Conservation (phyloP, 1,140 invertebrate genomes). For the Drosophila orena region DNA sequence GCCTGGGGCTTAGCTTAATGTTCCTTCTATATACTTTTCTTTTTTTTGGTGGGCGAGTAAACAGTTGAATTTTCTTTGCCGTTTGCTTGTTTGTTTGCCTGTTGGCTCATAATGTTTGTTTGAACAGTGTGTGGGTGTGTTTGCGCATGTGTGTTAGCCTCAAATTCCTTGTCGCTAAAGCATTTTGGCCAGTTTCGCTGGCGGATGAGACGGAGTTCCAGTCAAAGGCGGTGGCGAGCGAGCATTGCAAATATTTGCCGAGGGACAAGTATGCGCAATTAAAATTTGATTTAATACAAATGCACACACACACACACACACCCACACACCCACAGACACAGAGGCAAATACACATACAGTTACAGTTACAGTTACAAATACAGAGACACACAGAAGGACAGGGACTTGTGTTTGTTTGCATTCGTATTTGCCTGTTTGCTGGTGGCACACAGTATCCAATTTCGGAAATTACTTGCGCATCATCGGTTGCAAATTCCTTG, state of each 20-base stretch:
- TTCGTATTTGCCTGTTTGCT: conserved; percentile 66
- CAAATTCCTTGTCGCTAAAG: conserved; percentile 78
- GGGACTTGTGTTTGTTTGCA: conserved; percentile 39
- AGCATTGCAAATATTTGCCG: conserved; percentile 76
- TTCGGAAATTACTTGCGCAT: conserved; percentile 82
- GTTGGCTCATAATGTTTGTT: conserved; percentile 75
- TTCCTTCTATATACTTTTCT: background rate
- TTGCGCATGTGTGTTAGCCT: conserved; percentile 55
- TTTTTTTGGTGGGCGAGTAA: conserved; percentile 25
- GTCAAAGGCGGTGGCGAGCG: conserved; percentile 74
- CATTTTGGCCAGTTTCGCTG: conserved; percentile 50
- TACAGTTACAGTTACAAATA: conserved; percentile 4
- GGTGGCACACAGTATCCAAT: conserved; percentile 78
- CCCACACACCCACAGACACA: background rate
- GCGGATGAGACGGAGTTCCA: conserved; percentile 21
- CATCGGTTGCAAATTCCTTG: conserved; percentile 80
- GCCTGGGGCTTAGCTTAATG: conserved; percentile 13
- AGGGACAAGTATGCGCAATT: conserved; percentile 83
- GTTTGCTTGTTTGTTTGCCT: conserved; percentile 42
- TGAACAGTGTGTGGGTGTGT: conserved; percentile 38
- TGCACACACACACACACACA: conserved; percentile 53
- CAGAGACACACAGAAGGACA: background rate
- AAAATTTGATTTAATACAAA: conserved; percentile 83
- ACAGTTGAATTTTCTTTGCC: conserved; percentile 36
- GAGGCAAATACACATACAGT: background rate